Evolutionary conservation across 1,140 invertebrate species (phyloP), one percentile per base, ranked within the genome.

Genomic region (Druon quercuslanigerum): DNA sequence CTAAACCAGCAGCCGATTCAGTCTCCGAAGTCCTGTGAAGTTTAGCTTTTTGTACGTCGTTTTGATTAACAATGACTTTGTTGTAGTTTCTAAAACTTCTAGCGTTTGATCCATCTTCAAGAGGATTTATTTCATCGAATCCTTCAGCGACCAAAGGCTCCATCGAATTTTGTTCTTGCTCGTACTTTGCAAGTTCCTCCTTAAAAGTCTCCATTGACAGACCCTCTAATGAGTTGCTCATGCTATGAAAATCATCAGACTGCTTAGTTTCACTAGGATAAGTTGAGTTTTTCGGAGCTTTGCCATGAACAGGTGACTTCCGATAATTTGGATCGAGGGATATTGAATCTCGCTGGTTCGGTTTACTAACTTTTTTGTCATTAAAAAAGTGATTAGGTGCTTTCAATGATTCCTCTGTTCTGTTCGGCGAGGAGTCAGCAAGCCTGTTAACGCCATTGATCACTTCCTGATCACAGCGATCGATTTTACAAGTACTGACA

Each of bases 221-320:
- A 33, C 60, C 60, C 7, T 46, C 40, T 46, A 66, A 33, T 3
- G 60, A 66, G 40, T 66, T 66, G 12, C 33, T 66, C 25, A 66
- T 40, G 14, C 17, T 54, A 17, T 66, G 60, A 66, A 66, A 66
- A 66, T 66, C 60, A n/a, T 66, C 60, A 52, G 71, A 77, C 57
- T 80, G 73, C 40, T 81, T 74, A 72, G 78, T 66, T 33, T 74
- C 74, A 78, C 66, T 76, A 40, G 77, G 60, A 76, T 76, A 78
- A 54, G 52, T 77, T 33, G 71, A 80, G 71, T 83, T 86, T 73
- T 80, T 76, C 16, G 82, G 80, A 14, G 81, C 80, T 70, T 87
- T 88, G n/a, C 84, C 81, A 50, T 82, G 82, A 50, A 84, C 78
- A 19, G 84, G 82, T 70, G 84, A 84, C 75, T 82, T 84, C 77